Conservation (phyloP, 2,797 vertebrate genomes). For the Vultur gryphus region DNA sequence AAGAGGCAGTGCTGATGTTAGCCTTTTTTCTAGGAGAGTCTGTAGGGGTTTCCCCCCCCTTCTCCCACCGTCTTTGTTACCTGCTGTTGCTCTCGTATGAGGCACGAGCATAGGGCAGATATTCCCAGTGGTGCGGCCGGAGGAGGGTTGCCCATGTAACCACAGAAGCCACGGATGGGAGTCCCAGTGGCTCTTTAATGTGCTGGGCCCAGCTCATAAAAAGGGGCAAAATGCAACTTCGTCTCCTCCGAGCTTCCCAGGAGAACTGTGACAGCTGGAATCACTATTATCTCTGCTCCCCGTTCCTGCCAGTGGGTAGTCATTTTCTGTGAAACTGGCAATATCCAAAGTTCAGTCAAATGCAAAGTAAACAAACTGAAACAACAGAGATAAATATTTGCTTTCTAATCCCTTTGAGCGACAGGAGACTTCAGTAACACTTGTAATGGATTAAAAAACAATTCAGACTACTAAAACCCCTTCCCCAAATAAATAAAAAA, state of each 20-base stretch:
- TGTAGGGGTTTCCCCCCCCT: fast-evolving
- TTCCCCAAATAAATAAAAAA: not conserved
- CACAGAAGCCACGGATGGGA: fast-evolving
- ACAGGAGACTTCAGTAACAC: not conserved
- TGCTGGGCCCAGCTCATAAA: not conserved
- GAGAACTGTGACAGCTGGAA: not conserved
- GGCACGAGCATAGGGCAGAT: fast-evolving
- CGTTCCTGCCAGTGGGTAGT: not conserved
- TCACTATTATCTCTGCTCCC: not conserved
- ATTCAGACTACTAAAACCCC: not conserved
- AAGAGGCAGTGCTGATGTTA: not conserved
- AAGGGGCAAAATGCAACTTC: not conserved
- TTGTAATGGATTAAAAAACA: not conserved
- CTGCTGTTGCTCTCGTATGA: fast-evolving
- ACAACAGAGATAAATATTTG: constrained; percentile 10
- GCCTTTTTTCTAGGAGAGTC: not conserved
- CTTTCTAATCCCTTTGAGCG: not conserved
- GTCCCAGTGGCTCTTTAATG: not conserved
- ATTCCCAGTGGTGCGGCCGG: not conserved
- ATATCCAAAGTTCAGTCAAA: constrained; percentile 27
- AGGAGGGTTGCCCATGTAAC: not conserved
- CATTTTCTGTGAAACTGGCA: constrained; percentile 1
- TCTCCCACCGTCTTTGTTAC: not conserved
- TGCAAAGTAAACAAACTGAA: constrained; percentile 14
- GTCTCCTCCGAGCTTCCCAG: not conserved